These are phyloP conservation scores for Drosophila suzukii DNA, from an alignment of 1,140 invertebrate species.

Conservation along the genomic window DNA sequence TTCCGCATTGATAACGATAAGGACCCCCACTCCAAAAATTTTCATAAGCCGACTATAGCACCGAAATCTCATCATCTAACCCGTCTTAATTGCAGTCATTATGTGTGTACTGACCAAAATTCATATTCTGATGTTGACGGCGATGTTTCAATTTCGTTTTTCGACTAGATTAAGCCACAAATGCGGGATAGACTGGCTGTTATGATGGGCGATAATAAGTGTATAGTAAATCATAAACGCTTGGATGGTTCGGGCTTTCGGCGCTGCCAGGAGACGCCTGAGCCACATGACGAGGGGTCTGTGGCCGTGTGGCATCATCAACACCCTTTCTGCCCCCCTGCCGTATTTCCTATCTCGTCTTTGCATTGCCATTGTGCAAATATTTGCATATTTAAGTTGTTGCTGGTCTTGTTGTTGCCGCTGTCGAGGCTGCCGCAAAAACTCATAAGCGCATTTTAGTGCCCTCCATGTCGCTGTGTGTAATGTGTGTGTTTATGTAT, in stretches of 20 bases:
- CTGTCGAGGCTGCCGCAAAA: conserved; percentile 65
- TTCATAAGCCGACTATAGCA: conserved; percentile 6
- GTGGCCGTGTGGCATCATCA: conserved; percentile 63
- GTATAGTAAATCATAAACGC: conserved; percentile 54
- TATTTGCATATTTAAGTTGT: conserved; percentile 82
- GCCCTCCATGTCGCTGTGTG: conserved; percentile 37
- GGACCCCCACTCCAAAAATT: background rate
- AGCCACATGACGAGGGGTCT: conserved; percentile 26
- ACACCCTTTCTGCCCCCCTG: conserved; percentile 29
- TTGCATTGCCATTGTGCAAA: conserved; percentile 73
- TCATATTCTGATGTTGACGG: conserved; percentile 65
- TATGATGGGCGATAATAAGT: conserved; percentile 38
- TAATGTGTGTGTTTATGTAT: conserved; percentile 12
- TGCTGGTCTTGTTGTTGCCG: conserved; percentile 43
- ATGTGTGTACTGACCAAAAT: conserved; percentile 42
- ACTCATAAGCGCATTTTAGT: conserved; percentile 81
- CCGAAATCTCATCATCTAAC: conserved; percentile 41
- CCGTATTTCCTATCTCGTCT: conserved; percentile 26
- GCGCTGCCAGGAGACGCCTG: conserved; percentile 39
- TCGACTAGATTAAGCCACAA: conserved; percentile 63
- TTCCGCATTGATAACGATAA: conserved; percentile 72
- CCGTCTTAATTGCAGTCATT: conserved; percentile 70
- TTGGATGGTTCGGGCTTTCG: conserved; percentile 39
- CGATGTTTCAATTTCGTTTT: conserved; percentile 40
- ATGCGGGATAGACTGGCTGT: conserved; percentile 31